Conservation (phyloP, 2,113 vertebrate species). For the Falcunculus frontatus region DNA sequence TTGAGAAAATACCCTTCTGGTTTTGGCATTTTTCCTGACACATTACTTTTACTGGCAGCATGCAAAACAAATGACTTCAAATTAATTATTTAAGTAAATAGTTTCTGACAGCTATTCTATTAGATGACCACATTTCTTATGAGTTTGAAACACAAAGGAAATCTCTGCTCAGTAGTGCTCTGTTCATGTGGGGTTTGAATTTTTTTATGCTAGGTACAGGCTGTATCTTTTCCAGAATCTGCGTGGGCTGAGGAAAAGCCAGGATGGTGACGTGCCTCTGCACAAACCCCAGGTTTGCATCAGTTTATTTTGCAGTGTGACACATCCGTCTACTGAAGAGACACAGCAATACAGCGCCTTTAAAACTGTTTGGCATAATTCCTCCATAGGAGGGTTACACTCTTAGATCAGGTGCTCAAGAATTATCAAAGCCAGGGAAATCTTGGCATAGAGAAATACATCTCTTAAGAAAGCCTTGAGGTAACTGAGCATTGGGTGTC, state of each 20-base stretch:
- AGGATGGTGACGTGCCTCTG: neutral
- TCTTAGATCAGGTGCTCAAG: neutral
- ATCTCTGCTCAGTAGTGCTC: neutral
- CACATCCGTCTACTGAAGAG: neutral
- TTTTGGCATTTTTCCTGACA: neutral
- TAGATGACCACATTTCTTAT: neutral
- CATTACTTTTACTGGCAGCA: neutral
- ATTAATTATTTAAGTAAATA: neutral
- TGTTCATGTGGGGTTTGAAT: neutral
- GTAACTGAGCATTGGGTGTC: neutral
- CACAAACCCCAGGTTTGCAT: neutral
- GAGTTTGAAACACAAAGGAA: neutral
- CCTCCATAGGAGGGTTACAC: accelerated
- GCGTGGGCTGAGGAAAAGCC: neutral
- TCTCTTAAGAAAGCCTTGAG: neutral
- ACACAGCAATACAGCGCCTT: neutral
- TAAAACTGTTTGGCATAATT: neutral
- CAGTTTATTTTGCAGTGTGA: neutral
- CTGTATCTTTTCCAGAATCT: neutral
- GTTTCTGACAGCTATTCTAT: neutral
- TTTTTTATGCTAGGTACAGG: neutral
- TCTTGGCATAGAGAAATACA: neutral
- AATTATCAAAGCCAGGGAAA: neutral
- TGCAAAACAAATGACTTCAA: neutral
- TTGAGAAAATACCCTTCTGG: neutral